These are phyloP conservation scores for Ophraella communa DNA, from an alignment of 2,888 invertebrate genomes.

Conservation along the genomic window DNA sequence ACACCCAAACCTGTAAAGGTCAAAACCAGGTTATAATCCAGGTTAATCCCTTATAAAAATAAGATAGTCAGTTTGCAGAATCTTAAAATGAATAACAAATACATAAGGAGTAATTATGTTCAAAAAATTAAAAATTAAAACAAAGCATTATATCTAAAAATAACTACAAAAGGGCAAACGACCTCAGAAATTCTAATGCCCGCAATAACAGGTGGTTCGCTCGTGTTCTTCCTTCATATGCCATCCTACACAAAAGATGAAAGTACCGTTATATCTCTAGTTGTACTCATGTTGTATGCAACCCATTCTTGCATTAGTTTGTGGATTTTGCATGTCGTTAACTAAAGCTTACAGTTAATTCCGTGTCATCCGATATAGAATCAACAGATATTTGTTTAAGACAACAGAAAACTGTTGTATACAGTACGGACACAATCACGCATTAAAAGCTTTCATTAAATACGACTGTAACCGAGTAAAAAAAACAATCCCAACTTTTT, in stretches of 20 bases:
- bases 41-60: no score
- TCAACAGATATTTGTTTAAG: background rate
- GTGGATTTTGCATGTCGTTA: slow-evolving; percentile 1
- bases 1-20: no score
- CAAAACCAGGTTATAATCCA: no score
- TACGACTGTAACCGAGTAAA: no score
- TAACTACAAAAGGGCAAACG: background rate
- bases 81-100: no score
- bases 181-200: background rate
- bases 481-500: no score
- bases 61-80: no score
- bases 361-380: background rate
- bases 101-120: no score
- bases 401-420: background rate
- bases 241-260: background rate
- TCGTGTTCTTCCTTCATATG: background rate
- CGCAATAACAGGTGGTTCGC: background rate
- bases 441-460: background rate
- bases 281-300: background rate
- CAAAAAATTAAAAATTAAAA: no score
- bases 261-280: background rate
- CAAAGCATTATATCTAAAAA: no score
- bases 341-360: slow-evolving; percentile 1
- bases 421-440: background rate
- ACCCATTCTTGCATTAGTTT: background rate